A percentile compares a stretch with the other conserved stretches of the same genome.
These are phyloP conservation scores for Drosophila erecta DNA, from an alignment of 1,140 invertebrate species.

Conservation along the genomic window DNA sequence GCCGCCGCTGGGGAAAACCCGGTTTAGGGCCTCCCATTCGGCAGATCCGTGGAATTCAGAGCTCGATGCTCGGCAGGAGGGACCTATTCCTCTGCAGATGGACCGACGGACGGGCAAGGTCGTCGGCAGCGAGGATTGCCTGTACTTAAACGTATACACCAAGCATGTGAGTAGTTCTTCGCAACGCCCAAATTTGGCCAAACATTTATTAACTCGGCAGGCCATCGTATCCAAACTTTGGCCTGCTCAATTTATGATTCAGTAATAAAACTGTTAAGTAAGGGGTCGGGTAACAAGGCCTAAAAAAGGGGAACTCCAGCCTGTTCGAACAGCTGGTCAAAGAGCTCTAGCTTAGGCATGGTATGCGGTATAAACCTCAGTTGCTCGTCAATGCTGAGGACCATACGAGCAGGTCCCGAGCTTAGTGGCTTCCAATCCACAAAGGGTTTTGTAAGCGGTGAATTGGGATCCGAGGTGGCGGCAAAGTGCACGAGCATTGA, in stretches of 20 bases:
- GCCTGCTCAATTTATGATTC: too few relatives aligned
- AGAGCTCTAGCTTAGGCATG: conserved; percentile 64
- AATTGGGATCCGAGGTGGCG: conserved; percentile 77
- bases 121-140: conserved; percentile 67
- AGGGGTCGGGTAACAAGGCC: background rate
- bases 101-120: conserved; percentile 9
- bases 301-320: conserved; percentile 15
- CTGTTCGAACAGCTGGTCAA: conserved; percentile 41
- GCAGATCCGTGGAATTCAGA: conserved; percentile 85
- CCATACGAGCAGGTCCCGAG: conserved; percentile 56
- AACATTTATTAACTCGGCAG: too few relatives aligned
- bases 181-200: too few relatives aligned
- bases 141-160: conserved; percentile 66
- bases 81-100: conserved; percentile 40
- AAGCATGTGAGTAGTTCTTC: conserved; percentile 58
- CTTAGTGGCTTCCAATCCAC: conserved; percentile 78
- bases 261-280: too few relatives aligned
- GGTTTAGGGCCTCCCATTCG: conserved; percentile 86
- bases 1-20: conserved; percentile 87
- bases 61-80: conserved; percentile 80
- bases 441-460: conserved; percentile 39
- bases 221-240: too few relatives aligned
- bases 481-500: conserved; percentile 84
- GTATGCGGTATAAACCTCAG: conserved; percentile 78
- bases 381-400: conserved; percentile 83